Conservation (phyloP, 2,888 invertebrate species). For the Eumerus sabulonum region DNA sequence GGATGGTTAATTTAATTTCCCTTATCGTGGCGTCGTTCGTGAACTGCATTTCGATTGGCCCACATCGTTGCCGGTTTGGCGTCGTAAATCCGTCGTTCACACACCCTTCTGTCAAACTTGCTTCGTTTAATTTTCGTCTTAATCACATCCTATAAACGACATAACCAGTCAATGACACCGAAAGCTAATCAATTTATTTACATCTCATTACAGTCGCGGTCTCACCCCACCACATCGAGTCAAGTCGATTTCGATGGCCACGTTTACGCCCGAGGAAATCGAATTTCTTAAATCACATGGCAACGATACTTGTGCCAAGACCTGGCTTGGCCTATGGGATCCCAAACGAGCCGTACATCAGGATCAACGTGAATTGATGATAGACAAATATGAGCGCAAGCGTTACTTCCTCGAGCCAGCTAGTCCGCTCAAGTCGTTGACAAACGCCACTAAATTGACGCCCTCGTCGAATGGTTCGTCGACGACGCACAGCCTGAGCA, state of each 20-base stretch:
- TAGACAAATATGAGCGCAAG: conserved; percentile 96
- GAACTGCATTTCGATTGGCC: conserved; percentile 59
- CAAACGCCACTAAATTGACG: conserved; percentile 76
- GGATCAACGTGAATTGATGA: conserved; percentile 94
- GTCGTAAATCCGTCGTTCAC: not conserved
- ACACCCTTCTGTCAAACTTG: not conserved
- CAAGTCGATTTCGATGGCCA: conserved; percentile 99
- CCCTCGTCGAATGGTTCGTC: conserved; percentile 56
- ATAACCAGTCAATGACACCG: conserved; percentile 25
- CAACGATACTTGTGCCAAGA: conserved; percentile 94
- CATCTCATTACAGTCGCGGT: conserved; percentile 88
- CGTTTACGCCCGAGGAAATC: conserved; percentile 96
- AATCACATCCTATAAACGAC: conserved; percentile 15
- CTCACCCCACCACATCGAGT: conserved; percentile 98
- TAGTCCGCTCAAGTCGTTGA: conserved; percentile 78
- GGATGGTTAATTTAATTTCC: conserved; percentile 60
- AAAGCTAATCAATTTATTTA: conserved; percentile 17
- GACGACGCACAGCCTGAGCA: conserved; percentile 52
- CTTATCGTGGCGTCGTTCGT: conserved; percentile 60
- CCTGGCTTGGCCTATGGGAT: conserved; percentile 95
- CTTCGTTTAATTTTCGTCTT: not conserved
- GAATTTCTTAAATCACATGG: conserved; percentile 93
- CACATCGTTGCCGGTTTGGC: too few species aligned
- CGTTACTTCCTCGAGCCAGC: conserved; percentile 80
- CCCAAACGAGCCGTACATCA: conserved; percentile 91